Percentiles rank a stretch among this genome's conserved stretches.
phyloP scores from a whole-genome alignment of 2,113 vertebrate species.

The Entosphenus tridentatus region DNA sequence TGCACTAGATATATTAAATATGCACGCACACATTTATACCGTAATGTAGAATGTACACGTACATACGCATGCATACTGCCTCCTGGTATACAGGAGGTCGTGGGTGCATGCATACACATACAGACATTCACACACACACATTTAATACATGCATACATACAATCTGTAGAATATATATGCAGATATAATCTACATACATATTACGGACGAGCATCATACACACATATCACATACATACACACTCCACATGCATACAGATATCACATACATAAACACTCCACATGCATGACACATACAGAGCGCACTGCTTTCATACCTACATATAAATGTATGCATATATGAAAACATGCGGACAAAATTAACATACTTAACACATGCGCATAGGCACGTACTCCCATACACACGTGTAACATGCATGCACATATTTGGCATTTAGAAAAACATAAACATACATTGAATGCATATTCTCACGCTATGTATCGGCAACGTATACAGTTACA shows the following conservation, averaged over 20 bases:
- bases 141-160: not conserved
- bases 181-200: not conserved
- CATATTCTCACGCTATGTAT: no score
- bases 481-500: not conserved
- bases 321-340: not conserved
- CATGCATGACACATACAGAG: conserved; percentile 14
- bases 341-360: not conserved
- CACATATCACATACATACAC: no score
- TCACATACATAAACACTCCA: not conserved
- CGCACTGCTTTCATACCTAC: conserved; percentile 18
- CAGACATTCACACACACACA: not conserved
- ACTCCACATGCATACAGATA: not conserved
- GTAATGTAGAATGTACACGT: conserved; percentile 7
- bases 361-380: not conserved
- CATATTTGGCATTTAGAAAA: not conserved
- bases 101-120: not conserved
- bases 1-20: no score
- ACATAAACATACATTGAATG: no score
- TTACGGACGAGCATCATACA: not conserved
- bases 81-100: not conserved
- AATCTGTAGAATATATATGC: not conserved
- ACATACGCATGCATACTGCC: not conserved
- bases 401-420: not conserved
- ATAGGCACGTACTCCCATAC: not conserved
- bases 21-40: conserved; percentile 9